phyloP scores from a whole-genome alignment of 2,888 invertebrate species.

The Microdon myrmicae region DNA sequence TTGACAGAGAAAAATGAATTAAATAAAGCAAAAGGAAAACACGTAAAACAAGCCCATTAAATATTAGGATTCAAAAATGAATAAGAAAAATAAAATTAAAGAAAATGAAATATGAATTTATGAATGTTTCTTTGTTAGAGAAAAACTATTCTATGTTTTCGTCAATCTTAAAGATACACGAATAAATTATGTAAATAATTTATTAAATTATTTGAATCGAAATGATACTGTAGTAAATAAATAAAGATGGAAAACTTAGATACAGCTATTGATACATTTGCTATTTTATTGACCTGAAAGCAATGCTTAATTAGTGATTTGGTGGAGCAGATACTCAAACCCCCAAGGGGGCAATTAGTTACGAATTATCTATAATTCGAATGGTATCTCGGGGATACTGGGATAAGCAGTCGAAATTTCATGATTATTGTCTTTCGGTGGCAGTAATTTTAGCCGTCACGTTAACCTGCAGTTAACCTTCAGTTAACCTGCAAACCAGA shows the following conservation, averaged over 20 bases:
- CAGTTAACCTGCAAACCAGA: too few species aligned
- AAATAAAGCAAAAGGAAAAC: slow-evolving; percentile 7
- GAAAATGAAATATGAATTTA: slow-evolving; percentile 4
- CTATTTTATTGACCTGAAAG: too few species aligned
- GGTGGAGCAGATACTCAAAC: not conserved
- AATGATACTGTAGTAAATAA: too few species aligned
- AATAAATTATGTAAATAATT: too few species aligned
- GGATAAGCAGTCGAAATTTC: not conserved
- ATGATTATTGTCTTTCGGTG: not conserved
- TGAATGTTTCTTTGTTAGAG: slow-evolving; percentile 28
- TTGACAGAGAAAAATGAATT: not conserved
- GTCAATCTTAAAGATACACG: slow-evolving; percentile 8
- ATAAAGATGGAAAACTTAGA: too few species aligned
- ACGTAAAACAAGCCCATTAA: too few species aligned
- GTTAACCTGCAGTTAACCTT: too few species aligned
- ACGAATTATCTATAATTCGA: not conserved
- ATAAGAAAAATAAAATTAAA: slow-evolving; percentile 2
- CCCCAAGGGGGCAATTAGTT: slow-evolving; percentile 6
- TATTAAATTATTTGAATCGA: too few species aligned
- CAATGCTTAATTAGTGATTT: too few species aligned
- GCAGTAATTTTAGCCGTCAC: not conserved
- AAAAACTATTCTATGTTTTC: too few species aligned
- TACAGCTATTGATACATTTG: too few species aligned
- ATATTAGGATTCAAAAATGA: too few species aligned
- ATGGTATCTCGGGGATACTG: not conserved